Base-by-base conservation (phyloP, 2,797 vertebrate genomes). In the Gymnothorax javanicus region DNA sequence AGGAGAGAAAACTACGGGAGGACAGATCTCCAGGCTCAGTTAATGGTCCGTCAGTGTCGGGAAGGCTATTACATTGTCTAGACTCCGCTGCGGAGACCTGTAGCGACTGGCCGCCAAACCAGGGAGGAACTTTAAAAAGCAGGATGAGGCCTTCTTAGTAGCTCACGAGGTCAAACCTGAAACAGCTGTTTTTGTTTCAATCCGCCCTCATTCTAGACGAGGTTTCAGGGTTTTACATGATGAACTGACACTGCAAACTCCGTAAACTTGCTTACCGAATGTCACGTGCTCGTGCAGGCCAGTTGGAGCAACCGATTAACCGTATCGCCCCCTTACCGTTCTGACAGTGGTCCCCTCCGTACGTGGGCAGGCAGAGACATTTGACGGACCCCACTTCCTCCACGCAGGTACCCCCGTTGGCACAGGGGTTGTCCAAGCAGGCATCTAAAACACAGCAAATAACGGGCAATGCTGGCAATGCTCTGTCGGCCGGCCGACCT, bases 401-500 rank as follows among this genome's bases (percentile, higher is more conserved):
- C 0, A 94, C 86, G 91, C 98, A 99, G 0, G 98, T 99, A 56
- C 98, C 98, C 89, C 98, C 98, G 0, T 99, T 99, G 88, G 92
- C 88, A 92, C 98, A 99, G 2, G 97, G 97, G 90, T 94, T 97
- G 89, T 96, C 95, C 86, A 96, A 60, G 84, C 97, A 99, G 91
- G 92, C 93, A 94, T 97, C 98, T 98, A 94, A 90, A 95, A 90
- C 84, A 93, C 52, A 54, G 84, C 7, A 43, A 85, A 85, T 11
- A 11, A 9, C 15, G 17, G 56, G 85, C 84, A 86, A 88, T 84
- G 59, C 87, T 84, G 71, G 69, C 86, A 75, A 9, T 64, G 54
- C 81, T 82, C 25, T 56, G 86, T 62, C 64, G 57, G 13, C 11
- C 25, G 67, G 67, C 23, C 23, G 67, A 20, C 23, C 11, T 69